Evolutionary conservation across 1,140 invertebrate species (phyloP), one percentile per base, ranked within the genome.

Genomic region (Drosophila quadrilineata): DNA sequence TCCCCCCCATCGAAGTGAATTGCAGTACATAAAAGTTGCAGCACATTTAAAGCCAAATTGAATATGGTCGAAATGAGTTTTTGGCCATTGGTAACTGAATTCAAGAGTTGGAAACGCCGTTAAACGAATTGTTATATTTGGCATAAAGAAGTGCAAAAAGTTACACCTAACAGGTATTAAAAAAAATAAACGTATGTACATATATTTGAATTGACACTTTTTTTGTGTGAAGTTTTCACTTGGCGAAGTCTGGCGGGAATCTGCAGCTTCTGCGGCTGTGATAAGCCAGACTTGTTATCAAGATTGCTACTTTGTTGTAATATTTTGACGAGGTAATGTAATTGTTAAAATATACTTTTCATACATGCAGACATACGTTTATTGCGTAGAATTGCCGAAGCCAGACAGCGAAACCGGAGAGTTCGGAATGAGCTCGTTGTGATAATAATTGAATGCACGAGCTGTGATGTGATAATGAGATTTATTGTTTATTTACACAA

Each of bases 401-500:
- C 2, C 59, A 63, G 52, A 56, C 52, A 41, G 50, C 6, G 24
- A 52, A 45, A 21, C 35, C 35, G 24, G n/a, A n/a, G n/a, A 26
- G 14, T 28, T 16, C 28, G 33, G 49, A 8, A 17, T 57, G 28
- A 48, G 26, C 33, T 45, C 41, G 58, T 63, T 71, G 57, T 64
- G 68, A 77, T 71, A 75, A 79, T 79, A 85, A 77, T 75, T 85
- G 74, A 79, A 79, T 66, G 58, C 79, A 85, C 74, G 75, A 85
- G 80, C 80, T 63, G 33, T 48, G 9, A 86, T 72, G 71, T 79
- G 80, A 85, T 85, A 85, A 86, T 85, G 64, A 60, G 71, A 68
- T 85, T 79, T 84, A 85, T 84, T 72, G 48, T 72, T 84, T 84
- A 77, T 85, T 84, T 77, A 84, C 67, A 57, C 66, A 84, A 84